Evolutionary conservation across 2,797 vertebrate species (phyloP).

Genomic region (Chromis chromis): DNA sequence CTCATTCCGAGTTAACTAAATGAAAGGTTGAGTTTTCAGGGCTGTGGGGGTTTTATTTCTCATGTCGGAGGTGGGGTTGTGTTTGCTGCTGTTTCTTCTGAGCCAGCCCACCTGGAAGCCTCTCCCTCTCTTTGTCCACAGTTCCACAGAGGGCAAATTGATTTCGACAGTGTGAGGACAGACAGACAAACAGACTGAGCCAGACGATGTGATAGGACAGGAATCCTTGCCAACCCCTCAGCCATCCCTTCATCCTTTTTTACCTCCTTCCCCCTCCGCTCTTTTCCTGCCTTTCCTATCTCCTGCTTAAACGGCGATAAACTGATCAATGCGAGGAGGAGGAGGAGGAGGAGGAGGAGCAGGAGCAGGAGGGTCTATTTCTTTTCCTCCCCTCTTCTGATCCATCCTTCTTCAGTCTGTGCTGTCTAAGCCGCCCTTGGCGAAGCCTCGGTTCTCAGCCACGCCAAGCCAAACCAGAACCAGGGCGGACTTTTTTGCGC

Average conservation of each 20-base stretch:
- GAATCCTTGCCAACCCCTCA: slow-evolving; percentile 35
- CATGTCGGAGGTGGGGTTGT: slow-evolving; percentile 22
- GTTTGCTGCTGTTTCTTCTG: slow-evolving; percentile 60
- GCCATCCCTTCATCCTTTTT: slow-evolving; percentile 19
- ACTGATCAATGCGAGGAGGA: slow-evolving; percentile 61
- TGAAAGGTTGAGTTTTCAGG: too few species aligned
- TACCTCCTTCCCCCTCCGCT: slow-evolving; percentile 32
- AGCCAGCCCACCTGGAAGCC: slow-evolving; percentile 81
- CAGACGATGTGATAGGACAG: slow-evolving; percentile 66
- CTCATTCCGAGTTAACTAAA: neutral
- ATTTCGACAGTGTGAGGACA: slow-evolving; percentile 98
- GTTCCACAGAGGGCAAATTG: slow-evolving; percentile 93
- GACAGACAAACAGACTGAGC: slow-evolving; percentile 83
- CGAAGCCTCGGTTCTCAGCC: slow-evolving; percentile 28
- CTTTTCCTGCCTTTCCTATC: slow-evolving; percentile 6
- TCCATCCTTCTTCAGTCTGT: neutral
- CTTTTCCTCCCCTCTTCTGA: neutral
- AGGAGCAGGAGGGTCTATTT: slow-evolving; percentile 44
- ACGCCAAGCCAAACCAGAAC: slow-evolving; percentile 24
- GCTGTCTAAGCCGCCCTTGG: slow-evolving; percentile 13
- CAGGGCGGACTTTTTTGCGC: slow-evolving; percentile 35
- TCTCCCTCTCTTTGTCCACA: slow-evolving; percentile 90
- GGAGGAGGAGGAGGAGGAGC: slow-evolving; percentile 14
- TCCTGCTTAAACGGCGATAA: slow-evolving; percentile 58
- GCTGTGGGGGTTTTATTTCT: neutral